Evolutionary conservation across 2,888 invertebrate species (phyloP).

Genomic region (Polyommatus iphigenia): DNA sequence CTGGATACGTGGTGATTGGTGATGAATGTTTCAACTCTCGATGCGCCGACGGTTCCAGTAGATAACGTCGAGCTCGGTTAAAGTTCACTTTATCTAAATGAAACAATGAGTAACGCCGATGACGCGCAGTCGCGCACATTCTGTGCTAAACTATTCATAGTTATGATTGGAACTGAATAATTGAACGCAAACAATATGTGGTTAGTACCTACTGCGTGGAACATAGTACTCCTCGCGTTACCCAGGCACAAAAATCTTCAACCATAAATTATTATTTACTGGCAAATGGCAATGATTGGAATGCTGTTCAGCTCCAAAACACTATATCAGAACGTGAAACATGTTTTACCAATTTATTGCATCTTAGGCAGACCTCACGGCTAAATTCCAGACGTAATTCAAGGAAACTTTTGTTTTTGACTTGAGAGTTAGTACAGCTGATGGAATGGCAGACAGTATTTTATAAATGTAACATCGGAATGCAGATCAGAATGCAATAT

Average conservation of each 20-base stretch:
- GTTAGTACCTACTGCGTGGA: background rate
- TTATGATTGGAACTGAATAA: slow-evolving; percentile 13
- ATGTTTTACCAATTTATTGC: background rate
- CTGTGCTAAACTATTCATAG: slow-evolving; percentile 21
- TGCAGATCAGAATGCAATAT: too few species aligned
- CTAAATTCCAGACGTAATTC: slow-evolving; percentile 2
- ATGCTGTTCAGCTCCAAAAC: background rate
- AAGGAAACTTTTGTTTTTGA: background rate
- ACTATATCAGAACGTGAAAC: background rate
- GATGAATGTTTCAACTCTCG: slow-evolving; percentile 38
- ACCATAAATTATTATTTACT: background rate
- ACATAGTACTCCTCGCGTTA: background rate
- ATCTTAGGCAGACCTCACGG: background rate
- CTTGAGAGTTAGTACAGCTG: background rate
- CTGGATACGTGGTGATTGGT: slow-evolving; percentile 40
- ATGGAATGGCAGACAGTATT: background rate
- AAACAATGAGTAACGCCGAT: slow-evolving; percentile 50
- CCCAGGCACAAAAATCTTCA: background rate
- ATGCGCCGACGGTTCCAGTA: slow-evolving; percentile 42
- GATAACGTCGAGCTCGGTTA: slow-evolving; percentile 49
- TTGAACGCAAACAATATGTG: background rate
- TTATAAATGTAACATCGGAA: background rate
- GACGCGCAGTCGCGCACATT: slow-evolving; percentile 32
- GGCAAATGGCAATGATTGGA: slow-evolving; percentile 7
- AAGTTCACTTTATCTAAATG: slow-evolving; percentile 54